phyloP scores from a whole-genome alignment of 2,113 vertebrate genomes.

The Ictalurus furcatus region DNA sequence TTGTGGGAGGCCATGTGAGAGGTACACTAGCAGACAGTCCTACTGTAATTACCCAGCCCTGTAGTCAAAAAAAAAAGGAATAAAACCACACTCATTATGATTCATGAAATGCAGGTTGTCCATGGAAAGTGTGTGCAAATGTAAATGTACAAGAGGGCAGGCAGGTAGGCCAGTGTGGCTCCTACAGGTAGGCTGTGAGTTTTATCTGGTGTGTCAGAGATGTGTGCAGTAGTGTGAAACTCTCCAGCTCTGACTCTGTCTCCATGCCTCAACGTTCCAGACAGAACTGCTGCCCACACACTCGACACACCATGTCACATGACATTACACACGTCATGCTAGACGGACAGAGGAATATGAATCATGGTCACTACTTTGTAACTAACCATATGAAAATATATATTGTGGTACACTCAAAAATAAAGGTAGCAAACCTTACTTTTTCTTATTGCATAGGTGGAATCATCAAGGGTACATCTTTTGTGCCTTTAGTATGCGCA shows the following conservation, averaged over 20 bases:
- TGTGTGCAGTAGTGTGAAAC: conserved; percentile 61
- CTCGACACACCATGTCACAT: conserved; percentile 17
- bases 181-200: conserved; percentile 70
- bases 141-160: conserved; percentile 71
- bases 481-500: neutral
- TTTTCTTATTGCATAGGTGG: neutral
- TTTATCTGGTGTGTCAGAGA: conserved; percentile 73
- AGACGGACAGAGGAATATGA: neutral
- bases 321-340: conserved; percentile 38
- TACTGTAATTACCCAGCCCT: conserved; percentile 72
- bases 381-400: neutral
- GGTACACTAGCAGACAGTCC: conserved; percentile 70
- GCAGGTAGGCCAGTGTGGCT: conserved; percentile 66
- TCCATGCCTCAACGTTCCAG: conserved; percentile 34
- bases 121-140: conserved; percentile 74
- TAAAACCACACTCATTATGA: conserved; percentile 72
- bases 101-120: conserved; percentile 78
- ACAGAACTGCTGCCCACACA: conserved; percentile 40
- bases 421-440: neutral
- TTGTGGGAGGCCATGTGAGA: conserved; percentile 63
- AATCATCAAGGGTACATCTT: neutral
- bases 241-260: conserved; percentile 49
- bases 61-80: conserved; percentile 54
- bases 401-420: neutral
- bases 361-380: conserved; percentile 3